Conservation (phyloP, 2,113 vertebrate genomes). For the Parus major region DNA sequence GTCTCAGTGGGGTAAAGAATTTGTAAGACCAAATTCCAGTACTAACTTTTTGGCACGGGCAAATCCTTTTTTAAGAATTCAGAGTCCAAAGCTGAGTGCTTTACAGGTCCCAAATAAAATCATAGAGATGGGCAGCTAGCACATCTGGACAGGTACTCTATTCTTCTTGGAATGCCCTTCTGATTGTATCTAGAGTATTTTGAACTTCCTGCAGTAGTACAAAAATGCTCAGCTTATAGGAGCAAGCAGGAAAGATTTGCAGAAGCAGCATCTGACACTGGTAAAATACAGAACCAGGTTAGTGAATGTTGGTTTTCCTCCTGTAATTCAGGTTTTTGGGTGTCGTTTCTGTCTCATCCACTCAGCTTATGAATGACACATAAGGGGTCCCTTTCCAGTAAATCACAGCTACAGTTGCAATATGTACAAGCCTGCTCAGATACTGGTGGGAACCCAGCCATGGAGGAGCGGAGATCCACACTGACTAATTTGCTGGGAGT, state of each 20-base stretch:
- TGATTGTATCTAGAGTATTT: neutral
- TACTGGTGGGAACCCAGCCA: constrained; percentile 49
- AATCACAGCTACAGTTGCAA: neutral
- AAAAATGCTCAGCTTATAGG: neutral
- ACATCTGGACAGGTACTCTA: neutral
- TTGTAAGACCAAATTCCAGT: neutral
- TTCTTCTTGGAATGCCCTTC: neutral
- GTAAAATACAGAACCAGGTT: neutral
- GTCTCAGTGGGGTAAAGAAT: neutral
- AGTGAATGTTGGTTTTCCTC: neutral
- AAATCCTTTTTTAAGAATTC: neutral
- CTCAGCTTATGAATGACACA: neutral
- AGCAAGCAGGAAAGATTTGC: neutral
- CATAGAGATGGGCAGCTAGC: neutral
- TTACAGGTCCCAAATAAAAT: neutral
- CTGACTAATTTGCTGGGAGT: constrained; percentile 62
- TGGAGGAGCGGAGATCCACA: constrained; percentile 27
- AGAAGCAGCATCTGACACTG: neutral
- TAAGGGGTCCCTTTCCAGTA: constrained; percentile 15
- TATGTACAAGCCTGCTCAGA: constrained; percentile 41
- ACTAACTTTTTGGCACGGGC: neutral
- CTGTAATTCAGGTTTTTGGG: neutral
- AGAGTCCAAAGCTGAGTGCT: neutral
- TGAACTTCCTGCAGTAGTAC: neutral
- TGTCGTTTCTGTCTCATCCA: neutral